Conservation (phyloP, 2,113 vertebrate species). For the Anguilla japonica region DNA sequence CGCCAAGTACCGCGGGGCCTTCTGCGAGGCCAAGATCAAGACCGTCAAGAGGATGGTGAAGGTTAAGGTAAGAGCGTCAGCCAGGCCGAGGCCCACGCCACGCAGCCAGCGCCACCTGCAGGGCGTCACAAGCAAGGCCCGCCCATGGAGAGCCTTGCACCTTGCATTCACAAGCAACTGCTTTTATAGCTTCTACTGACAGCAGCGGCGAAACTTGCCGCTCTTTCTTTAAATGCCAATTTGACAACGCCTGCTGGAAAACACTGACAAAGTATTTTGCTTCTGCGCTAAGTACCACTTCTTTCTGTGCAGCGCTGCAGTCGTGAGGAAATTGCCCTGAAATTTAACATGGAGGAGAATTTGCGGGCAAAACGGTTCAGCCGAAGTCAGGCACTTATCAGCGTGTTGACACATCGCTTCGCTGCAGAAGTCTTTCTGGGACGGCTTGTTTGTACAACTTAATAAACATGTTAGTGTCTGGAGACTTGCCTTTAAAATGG, state of each 20-base stretch:
- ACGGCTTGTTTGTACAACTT: background rate
- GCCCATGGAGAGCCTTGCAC: background rate
- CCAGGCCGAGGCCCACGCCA: background rate
- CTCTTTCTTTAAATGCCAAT: background rate
- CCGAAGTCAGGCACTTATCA: background rate
- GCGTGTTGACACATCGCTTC: background rate
- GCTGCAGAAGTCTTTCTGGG: background rate
- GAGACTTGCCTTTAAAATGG: background rate
- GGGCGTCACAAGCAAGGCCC: background rate
- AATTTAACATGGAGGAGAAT: background rate
- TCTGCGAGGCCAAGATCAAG: conserved; percentile 99
- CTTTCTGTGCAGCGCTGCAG: background rate
- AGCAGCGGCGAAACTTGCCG: background rate
- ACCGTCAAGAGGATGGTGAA: conserved; percentile 96
- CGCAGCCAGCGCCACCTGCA: background rate
- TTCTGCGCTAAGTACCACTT: background rate
- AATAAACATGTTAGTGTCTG: background rate
- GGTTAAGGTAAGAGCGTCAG: conserved; percentile 82
- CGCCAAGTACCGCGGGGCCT: conserved; percentile 98
- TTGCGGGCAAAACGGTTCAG: background rate
- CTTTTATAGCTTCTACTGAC: background rate
- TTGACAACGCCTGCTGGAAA: background rate
- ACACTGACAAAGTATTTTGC: background rate
- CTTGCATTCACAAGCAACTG: background rate
- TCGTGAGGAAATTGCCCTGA: background rate